A percentile compares a stretch with the other conserved stretches of the same genome.
Evolutionary conservation across 2,113 vertebrate species (phyloP).

Genomic region (Prunella fulvescens): DNA sequence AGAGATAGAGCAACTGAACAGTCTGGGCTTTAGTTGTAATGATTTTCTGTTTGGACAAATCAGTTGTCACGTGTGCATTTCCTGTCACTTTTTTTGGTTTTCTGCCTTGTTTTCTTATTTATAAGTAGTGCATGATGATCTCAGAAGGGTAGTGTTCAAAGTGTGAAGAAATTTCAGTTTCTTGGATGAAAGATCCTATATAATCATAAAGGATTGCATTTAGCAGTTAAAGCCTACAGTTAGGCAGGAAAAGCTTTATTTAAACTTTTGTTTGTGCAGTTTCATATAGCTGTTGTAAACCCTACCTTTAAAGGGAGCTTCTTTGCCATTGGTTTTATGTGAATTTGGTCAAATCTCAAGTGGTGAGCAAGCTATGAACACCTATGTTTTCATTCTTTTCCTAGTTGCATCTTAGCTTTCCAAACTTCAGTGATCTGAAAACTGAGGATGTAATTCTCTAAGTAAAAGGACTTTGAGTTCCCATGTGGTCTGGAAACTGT

Average conservation of each 20-base stretch:
- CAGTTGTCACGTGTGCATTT: not conserved
- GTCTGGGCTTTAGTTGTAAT: not conserved
- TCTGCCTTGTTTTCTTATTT: not conserved
- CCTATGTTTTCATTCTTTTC: not conserved
- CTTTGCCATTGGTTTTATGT: not conserved
- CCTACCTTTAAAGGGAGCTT: not conserved
- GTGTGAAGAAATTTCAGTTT: not conserved
- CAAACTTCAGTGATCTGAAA: not conserved
- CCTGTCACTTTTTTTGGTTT: not conserved
- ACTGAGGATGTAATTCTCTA: not conserved
- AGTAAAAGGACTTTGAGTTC: not conserved
- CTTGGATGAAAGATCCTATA: not conserved
- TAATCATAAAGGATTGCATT: not conserved
- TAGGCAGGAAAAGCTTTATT: not conserved
- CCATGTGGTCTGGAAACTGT: not conserved
- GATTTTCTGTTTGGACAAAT: not conserved
- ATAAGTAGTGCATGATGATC: not conserved
- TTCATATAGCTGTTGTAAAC: not conserved
- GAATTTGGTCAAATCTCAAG: not conserved
- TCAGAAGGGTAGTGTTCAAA: not conserved
- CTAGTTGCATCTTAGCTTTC: not conserved
- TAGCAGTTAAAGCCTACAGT: not conserved
- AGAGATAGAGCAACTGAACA: not conserved
- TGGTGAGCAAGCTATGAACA: not conserved
- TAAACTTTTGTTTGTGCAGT: not conserved